A percentile compares a stretch with the other conserved stretches of the same genome.
These are phyloP conservation scores for Emydura subglobosa DNA, from an alignment of 2,113 vertebrate species.

Conservation along the genomic window DNA sequence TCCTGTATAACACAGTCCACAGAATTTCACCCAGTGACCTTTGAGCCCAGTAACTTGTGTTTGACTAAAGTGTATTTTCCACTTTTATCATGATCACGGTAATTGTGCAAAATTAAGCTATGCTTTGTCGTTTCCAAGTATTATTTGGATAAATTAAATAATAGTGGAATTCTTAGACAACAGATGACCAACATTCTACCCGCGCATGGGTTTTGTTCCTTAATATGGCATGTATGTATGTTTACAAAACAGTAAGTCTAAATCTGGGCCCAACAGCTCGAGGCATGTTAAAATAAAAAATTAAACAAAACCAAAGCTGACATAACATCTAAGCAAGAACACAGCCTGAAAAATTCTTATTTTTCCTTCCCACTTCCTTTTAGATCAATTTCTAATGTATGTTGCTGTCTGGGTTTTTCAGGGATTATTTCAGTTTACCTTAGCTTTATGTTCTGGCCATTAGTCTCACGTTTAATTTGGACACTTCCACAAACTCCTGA, in stretches of 20 bases:
- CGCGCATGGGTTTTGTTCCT: background rate
- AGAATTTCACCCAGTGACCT: fast-evolving
- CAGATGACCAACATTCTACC: background rate
- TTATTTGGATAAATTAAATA: too few relatives aligned
- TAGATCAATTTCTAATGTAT: fast-evolving
- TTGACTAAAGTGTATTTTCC: background rate
- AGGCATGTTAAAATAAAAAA: fast-evolving
- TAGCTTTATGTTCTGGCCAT: fast-evolving
- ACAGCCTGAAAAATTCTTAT: background rate
- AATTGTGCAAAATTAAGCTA: fast-evolving
- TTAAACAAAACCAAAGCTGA: background rate
- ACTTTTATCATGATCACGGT: fast-evolving
- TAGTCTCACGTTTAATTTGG: fast-evolving
- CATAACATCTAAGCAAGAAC: background rate
- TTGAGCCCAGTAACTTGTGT: fast-evolving
- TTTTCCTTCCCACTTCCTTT: background rate
- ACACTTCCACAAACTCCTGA: fast-evolving
- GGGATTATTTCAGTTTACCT: background rate
- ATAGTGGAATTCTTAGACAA: fast-evolving
- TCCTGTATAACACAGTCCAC: fast-evolving
- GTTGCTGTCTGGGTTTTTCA: fast-evolving
- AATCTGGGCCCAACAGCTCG: background rate
- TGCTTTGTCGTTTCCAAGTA: fast-evolving
- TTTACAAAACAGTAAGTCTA: background rate
- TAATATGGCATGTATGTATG: fast-evolving